Conservation (phyloP, 2,888 invertebrate species). For the Oeneis ivallda region DNA sequence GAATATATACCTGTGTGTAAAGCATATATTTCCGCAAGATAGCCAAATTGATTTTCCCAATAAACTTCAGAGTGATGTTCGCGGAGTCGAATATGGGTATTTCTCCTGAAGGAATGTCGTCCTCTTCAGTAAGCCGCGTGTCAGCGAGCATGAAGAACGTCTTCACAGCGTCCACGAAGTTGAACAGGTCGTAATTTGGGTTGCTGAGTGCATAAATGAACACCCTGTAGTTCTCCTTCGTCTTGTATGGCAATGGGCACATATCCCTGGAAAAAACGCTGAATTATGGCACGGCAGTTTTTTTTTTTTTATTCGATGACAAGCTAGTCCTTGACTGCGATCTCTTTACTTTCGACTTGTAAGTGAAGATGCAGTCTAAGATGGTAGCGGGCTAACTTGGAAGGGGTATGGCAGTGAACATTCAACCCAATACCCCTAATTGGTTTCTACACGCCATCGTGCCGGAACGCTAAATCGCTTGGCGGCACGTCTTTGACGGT, state of each 20-base stretch:
- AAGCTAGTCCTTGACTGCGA: too few relatives aligned
- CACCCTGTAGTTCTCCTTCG: constrained; percentile 85
- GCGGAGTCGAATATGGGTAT: constrained; percentile 87
- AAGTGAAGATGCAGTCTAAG: too few relatives aligned
- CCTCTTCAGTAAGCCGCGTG: constrained; percentile 83
- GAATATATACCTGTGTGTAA: constrained; percentile 84
- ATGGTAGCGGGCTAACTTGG: too few relatives aligned
- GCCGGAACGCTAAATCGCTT: too few relatives aligned
- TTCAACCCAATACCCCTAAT: too few relatives aligned
- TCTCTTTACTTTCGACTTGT: too few relatives aligned
- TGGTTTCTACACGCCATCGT: too few relatives aligned
- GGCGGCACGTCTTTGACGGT: too few relatives aligned
- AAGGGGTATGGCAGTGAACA: too few relatives aligned
- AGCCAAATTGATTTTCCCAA: constrained; percentile 83
- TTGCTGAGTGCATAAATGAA: constrained; percentile 85
- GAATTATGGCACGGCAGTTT: too few relatives aligned
- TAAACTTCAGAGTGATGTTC: constrained; percentile 83
- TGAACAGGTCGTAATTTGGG: constrained; percentile 83
- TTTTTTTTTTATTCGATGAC: too few relatives aligned
- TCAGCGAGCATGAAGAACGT: constrained; percentile 88
- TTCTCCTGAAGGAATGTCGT: constrained; percentile 84
- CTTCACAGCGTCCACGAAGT: constrained; percentile 85
- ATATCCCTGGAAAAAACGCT: constrained; percentile 81
- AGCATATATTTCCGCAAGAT: constrained; percentile 86
- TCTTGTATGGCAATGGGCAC: constrained; percentile 84